Evolutionary conservation across 2,113 vertebrate genomes (phyloP).

Genomic region (Eurystomus gularis): DNA sequence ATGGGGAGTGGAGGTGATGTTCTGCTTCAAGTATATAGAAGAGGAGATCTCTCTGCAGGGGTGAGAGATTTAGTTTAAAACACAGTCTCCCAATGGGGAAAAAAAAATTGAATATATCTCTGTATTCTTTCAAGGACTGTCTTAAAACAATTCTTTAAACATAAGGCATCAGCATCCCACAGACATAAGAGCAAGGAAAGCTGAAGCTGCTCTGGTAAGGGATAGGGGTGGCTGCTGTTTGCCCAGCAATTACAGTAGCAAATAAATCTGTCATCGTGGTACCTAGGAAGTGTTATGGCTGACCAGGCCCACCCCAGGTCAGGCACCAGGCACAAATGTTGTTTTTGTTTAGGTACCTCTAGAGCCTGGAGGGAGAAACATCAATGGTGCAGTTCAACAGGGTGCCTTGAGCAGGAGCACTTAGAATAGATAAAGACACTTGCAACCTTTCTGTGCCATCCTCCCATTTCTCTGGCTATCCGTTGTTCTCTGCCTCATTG

Average conservation of each 20-base stretch:
- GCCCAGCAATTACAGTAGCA: not conserved
- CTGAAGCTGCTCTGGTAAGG: not conserved
- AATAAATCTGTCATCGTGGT: not conserved
- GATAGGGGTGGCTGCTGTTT: not conserved
- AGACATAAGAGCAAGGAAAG: not conserved
- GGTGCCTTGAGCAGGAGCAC: not conserved
- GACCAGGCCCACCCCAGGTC: not conserved
- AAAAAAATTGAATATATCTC: not conserved
- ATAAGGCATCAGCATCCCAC: not conserved
- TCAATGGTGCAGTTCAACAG: not conserved
- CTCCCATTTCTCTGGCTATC: not conserved
- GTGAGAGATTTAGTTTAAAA: not conserved
- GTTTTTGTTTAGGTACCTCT: not conserved
- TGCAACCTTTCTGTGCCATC: slow-evolving; percentile 9
- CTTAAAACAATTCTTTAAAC: not conserved
- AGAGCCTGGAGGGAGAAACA: not conserved
- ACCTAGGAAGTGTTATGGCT: not conserved
- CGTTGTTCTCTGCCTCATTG: slow-evolving; percentile 2
- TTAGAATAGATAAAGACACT: not conserved
- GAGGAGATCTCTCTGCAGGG: not conserved
- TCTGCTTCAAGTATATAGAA: not conserved
- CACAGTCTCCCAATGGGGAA: not conserved
- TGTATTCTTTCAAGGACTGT: not conserved
- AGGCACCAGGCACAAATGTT: not conserved
- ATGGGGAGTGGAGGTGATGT: not conserved